A percentile compares a stretch with the other conserved stretches of the same genome.
phyloP scores from a whole-genome alignment of 2,797 vertebrate species.

The Ptychadena robeensis region DNA sequence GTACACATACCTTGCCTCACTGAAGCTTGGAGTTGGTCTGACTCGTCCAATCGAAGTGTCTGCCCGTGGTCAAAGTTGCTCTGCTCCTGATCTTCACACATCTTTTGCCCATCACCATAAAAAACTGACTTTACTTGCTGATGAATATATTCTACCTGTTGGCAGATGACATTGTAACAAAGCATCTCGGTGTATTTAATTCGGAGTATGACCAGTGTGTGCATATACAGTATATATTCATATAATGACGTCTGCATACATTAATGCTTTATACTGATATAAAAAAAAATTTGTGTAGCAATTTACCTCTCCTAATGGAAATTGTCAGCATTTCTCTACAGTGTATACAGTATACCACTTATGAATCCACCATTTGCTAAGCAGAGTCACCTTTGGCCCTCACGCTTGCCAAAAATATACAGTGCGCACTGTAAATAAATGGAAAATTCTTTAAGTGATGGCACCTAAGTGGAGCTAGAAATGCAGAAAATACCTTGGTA shows the following conservation, averaged over 20 bases:
- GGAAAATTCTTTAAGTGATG: conserved; percentile 29
- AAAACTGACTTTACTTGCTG: too few species aligned
- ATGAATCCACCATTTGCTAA: background rate
- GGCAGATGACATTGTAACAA: too few species aligned
- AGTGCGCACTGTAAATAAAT: conserved; percentile 1
- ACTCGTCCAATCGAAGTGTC: too few species aligned
- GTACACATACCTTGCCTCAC: too few species aligned
- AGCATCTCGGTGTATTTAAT: too few species aligned
- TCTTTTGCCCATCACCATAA: too few species aligned
- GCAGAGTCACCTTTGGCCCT: background rate
- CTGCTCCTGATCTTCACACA: too few species aligned
- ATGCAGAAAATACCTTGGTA: conserved; percentile 40
- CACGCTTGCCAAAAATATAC: background rate
- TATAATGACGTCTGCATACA: background rate
- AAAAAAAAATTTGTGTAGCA: background rate
- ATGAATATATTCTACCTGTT: too few species aligned
- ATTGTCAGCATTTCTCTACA: background rate
- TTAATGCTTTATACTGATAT: background rate
- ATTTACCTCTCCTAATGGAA: background rate
- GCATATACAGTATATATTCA: background rate
- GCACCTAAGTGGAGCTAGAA: conserved; percentile 15
- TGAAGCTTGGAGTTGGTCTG: too few species aligned
- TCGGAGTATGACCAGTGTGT: too few species aligned
- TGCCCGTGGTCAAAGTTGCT: too few species aligned
- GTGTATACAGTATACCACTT: conserved; percentile 6